Conservation (phyloP, 2,113 vertebrate species). For the Protobothrops flavoviridis region DNA sequence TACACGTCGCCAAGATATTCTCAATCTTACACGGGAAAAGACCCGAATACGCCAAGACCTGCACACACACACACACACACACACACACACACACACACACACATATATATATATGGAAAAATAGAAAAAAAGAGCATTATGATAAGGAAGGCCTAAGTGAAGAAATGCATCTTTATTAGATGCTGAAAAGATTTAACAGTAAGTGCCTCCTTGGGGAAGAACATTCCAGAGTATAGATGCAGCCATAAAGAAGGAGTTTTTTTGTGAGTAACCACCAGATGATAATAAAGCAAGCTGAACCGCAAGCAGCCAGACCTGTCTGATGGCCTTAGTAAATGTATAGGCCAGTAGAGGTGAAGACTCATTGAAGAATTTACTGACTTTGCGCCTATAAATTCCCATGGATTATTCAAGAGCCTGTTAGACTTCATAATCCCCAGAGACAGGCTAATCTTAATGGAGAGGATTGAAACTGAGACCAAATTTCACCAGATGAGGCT, state of each 20-base stretch:
- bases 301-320: background rate
- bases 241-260: background rate
- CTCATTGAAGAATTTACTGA: background rate
- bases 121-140: background rate
- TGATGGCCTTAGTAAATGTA: background rate
- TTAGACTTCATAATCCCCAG: background rate
- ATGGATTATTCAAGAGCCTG: background rate
- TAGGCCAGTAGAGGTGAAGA: background rate
- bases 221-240: background rate
- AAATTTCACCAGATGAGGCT: background rate
- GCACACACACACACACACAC: too few relatives aligned
- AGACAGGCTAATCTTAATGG: background rate
- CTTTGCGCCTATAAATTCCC: background rate
- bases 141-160: background rate
- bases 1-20: too few relatives aligned
- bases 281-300: background rate
- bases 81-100: too few relatives aligned
- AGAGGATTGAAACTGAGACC: background rate
- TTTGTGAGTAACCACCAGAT: background rate
- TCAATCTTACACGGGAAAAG: too few relatives aligned
- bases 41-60: too few relatives aligned
- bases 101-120: too few relatives aligned
- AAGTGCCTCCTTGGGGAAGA: background rate
- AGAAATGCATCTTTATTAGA: background rate
- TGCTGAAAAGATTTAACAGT: background rate